Evolutionary conservation across 2,888 invertebrate genomes (phyloP).

Genomic region (Tipula unca): DNA sequence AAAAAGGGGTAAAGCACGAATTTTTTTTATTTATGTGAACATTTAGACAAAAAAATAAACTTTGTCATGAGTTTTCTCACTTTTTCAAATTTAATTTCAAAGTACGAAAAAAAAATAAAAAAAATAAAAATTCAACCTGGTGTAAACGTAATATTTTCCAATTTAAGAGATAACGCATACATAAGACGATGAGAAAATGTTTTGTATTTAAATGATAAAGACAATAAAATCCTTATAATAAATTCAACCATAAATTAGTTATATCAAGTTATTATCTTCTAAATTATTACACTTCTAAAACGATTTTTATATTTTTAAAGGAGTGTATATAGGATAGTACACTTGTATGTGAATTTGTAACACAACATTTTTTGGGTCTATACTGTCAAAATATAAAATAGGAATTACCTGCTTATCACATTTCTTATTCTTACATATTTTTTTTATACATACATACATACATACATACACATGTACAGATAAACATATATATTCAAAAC

Average conservation of each 20-base stretch:
- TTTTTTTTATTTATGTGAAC: background rate
- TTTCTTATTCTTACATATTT: background rate
- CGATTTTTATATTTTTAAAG: background rate
- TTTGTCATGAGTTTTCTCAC: background rate
- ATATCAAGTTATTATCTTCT: background rate
- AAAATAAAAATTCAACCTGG: background rate
- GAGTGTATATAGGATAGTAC: background rate
- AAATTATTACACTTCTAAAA: background rate
- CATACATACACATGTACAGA: too few species aligned
- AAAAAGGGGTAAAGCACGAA: background rate
- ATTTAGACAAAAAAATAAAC: background rate
- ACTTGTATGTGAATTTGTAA: background rate
- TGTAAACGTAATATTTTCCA: conserved; percentile 14
- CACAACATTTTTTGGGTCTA: background rate
- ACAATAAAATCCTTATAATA: background rate
- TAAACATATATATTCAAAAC: background rate
- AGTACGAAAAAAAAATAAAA: background rate
- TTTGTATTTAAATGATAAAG: background rate
- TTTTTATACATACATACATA: background rate
- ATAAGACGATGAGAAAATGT: background rate
- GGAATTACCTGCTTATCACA: background rate
- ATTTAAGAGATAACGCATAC: background rate
- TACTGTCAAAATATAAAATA: background rate
- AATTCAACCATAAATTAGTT: background rate
- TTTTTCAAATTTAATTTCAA: background rate